Conservation (phyloP, 2,113 vertebrate species). For the Myotis yumanensis region DNA sequence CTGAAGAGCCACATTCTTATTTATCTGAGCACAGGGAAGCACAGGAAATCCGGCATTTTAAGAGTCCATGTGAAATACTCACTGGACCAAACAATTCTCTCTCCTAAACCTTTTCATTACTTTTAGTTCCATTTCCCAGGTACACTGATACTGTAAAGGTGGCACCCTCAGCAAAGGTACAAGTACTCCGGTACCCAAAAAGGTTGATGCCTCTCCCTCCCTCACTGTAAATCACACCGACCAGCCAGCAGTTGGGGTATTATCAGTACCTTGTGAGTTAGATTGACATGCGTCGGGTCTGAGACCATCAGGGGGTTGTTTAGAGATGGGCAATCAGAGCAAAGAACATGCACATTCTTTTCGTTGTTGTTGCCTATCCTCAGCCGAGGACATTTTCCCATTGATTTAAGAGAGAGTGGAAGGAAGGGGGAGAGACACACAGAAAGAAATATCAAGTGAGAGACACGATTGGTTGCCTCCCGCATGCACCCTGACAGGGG, state of each 20-base stretch:
- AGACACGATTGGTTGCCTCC: too few species aligned
- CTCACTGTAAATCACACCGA: neutral
- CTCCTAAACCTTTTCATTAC: neutral
- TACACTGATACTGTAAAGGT: neutral
- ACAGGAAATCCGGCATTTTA: neutral
- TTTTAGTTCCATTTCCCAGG: neutral
- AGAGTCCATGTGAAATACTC: neutral
- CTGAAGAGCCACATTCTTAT: neutral
- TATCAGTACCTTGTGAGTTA: neutral
- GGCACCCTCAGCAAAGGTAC: neutral
- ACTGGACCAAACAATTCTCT: neutral
- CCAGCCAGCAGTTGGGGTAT: neutral
- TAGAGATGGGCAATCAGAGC: neutral
- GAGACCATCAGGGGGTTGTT: neutral
- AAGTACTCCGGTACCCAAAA: neutral
- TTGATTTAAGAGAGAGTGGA: too few species aligned
- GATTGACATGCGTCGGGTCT: slow-evolving; percentile 21
- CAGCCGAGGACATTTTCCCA: too few species aligned
- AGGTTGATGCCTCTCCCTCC: neutral
- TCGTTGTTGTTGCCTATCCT: too few species aligned
- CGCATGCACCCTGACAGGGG: too few species aligned
- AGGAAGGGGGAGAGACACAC: too few species aligned
- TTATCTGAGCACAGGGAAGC: neutral
- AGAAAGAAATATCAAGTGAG: too few species aligned
- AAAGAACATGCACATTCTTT: neutral